Evolutionary conservation across 2,113 vertebrate genomes (phyloP).

Genomic region (Nothobranchius furzeri): DNA sequence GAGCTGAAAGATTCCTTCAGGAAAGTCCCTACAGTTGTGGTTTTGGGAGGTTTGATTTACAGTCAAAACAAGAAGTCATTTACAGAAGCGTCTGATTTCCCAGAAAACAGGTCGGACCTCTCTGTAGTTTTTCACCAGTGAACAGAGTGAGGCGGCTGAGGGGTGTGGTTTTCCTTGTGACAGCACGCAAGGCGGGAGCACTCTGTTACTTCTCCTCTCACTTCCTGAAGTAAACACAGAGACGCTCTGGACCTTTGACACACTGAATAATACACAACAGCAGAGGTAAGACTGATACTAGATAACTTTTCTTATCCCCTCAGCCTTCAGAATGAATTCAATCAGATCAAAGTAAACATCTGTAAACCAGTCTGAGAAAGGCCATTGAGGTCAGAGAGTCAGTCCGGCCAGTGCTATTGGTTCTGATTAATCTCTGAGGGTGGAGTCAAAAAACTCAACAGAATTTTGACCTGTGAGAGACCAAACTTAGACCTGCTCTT

Average conservation of each 20-base stretch:
- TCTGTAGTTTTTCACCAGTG: conserved; percentile 53
- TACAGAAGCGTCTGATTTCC: conserved; percentile 16
- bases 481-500: neutral
- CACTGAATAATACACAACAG: neutral
- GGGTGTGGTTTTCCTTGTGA: conserved; percentile 52
- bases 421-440: neutral
- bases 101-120: conserved; percentile 13
- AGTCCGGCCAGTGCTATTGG: conserved; percentile 17
- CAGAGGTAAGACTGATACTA: conserved; percentile 42
- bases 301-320: no score
- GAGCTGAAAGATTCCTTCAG: no score
- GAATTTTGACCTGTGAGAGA: neutral
- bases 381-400: neutral
- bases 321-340: neutral
- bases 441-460: neutral
- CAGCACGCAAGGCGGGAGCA: conserved; percentile 30
- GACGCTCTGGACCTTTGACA: conserved; percentile 33
- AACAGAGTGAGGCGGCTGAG: conserved; percentile 48
- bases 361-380: conserved; percentile 2
- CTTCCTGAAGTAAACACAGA: conserved; percentile 58
- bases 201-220: conserved; percentile 30
- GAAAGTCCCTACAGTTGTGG: no score
- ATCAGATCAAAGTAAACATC: neutral
- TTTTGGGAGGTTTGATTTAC: neutral
- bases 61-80: no score